Conservation (phyloP, 2,113 vertebrate species). For the Forbesichthys agassizii region DNA sequence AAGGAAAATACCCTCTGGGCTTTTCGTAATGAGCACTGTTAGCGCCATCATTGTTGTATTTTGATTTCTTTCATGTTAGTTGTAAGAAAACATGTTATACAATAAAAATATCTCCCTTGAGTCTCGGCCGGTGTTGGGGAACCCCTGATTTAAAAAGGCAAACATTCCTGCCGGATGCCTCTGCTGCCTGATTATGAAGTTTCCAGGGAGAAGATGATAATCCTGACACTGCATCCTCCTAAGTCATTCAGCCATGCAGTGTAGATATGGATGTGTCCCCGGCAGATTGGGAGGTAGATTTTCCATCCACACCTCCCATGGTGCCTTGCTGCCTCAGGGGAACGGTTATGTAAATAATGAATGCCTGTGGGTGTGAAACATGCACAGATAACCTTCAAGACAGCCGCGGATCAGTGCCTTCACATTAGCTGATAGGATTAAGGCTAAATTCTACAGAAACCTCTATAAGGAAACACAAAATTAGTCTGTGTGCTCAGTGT, state of each 20-base stretch:
- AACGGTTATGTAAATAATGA: conserved; percentile 77
- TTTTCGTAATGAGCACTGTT: conserved; percentile 47
- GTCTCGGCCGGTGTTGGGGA: conserved; percentile 38
- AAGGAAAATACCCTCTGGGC: conserved; percentile 29
- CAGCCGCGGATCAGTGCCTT: conserved; percentile 73
- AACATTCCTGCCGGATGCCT: conserved; percentile 34
- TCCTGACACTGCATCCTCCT: conserved; percentile 69
- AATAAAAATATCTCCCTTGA: conserved; percentile 40
- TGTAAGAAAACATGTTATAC: conserved; percentile 23
- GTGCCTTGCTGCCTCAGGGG: conserved; percentile 59
- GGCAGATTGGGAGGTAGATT: conserved; percentile 74
- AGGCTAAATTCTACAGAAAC: conserved; percentile 74
- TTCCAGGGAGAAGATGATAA: conserved; percentile 69
- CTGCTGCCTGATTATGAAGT: conserved; percentile 70
- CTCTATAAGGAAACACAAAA: conserved; percentile 69
- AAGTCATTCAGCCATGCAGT: conserved; percentile 72
- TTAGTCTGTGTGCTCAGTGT: conserved; percentile 50
- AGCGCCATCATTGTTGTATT: conserved; percentile 39
- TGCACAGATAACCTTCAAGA: conserved; percentile 79
- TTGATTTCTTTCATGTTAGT: conserved; percentile 41
- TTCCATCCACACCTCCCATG: conserved; percentile 71
- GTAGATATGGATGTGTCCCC: conserved; percentile 71
- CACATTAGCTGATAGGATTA: conserved; percentile 78
- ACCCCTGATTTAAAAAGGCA: conserved; percentile 68
- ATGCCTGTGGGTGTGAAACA: conserved; percentile 74